Evolutionary conservation across 53 echinoderm and acorn worm species (phyloP), one percentile per base, ranked within the genome.

Genomic region (Holothuria leucospilota): DNA sequence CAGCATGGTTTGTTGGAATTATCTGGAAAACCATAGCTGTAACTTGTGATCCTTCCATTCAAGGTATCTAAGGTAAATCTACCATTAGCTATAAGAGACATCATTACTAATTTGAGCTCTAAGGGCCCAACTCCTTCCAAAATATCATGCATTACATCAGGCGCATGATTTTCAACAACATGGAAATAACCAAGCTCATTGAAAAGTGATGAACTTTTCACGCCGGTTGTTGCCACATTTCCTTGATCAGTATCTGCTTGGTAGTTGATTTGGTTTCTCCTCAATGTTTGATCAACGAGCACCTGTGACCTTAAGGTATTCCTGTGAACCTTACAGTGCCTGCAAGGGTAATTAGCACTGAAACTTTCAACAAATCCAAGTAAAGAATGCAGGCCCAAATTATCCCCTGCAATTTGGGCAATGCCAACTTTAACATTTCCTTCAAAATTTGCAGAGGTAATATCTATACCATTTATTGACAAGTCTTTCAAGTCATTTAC

Each of bases 331-430:
- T 86, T 90, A 15, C 90, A 92, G 20, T 73, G 86, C 66, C 93
- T 82, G 78, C 93, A 92, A 58, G 78, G 29, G 53, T 92, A 90
- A 77, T 84, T 92, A 26, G 90, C 90, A 46, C 75, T 70, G 78
- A 92, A 92, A 34, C 86, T 86, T 84, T 90, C 93, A 63, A 89
- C 62, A 87, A 90, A 92, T 39, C 90, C 90, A 39, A 92, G 64
- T 28, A 92, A 62, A 14, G 82, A 68, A 83, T 92, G 84, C 23
- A 87, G 53, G 13, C 90, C 93, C 21, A 92, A 78, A 34, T 34
- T 34, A 68, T 92, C 93, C 29, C 93, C 93, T 58, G 89, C 72
- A 82, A 83, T 68, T 68, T 92, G 93, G 38, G 90, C 83, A 72
- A 92, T 62, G 60, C 74, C 67, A 25, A 87, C 87, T 82, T 42